Percentiles rank a stretch among this genome's conserved stretches.
Conservation (phyloP, 2,888 invertebrate genomes). For the Epinotia bilunana region DNA sequence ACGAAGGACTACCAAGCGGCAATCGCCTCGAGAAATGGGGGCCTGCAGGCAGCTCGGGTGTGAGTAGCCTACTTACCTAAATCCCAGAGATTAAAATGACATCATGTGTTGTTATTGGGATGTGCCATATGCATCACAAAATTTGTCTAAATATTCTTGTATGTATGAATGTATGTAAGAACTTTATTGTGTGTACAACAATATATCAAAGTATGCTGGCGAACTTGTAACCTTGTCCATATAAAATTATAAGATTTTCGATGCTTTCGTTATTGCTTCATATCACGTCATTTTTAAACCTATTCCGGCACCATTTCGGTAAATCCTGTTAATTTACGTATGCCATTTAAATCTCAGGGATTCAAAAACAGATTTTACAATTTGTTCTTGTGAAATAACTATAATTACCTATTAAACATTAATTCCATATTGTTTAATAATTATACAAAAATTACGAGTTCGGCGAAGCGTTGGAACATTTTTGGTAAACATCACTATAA, state of each 20-base stretch:
- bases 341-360: constrained; percentile 4
- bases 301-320: too few relatives aligned
- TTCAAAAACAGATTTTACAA: constrained; percentile 11
- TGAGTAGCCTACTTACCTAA: neutral
- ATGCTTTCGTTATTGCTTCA: too few relatives aligned
- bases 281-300: too few relatives aligned
- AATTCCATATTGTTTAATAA: constrained; percentile 32
- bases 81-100: constrained; percentile 1
- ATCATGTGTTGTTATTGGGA: neutral
- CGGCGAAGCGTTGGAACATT: constrained; percentile 30
- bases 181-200: too few relatives aligned
- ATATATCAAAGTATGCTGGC: too few relatives aligned
- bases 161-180: too few relatives aligned
- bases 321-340: neutral
- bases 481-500: constrained; percentile 38
- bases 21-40: neutral
- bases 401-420: constrained; percentile 38
- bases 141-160: too few relatives aligned
- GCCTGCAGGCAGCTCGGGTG: neutral
- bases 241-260: too few relatives aligned
- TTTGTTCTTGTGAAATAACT: constrained; percentile 31
- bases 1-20: neutral
- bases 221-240: too few relatives aligned
- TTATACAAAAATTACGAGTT: constrained; percentile 12
- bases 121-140: neutral